phyloP scores from a whole-genome alignment of 2,888 invertebrate genomes.

The Melipona beecheii region DNA sequence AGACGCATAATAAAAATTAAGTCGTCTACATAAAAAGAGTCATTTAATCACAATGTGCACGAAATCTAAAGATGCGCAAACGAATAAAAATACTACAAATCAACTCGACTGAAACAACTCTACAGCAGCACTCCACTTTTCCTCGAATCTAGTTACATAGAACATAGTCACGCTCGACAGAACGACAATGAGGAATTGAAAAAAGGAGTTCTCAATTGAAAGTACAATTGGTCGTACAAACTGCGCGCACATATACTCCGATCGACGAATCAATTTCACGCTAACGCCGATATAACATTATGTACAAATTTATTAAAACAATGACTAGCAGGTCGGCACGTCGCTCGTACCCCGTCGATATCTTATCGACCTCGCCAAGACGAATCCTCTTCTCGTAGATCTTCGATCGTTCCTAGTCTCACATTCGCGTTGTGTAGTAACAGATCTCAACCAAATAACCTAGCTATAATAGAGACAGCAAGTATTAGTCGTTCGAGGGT shows the following conservation, averaged over 20 bases:
- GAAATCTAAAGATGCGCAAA: neutral
- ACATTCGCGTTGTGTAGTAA: neutral
- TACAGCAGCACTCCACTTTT: neutral
- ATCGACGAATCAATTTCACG: conserved; percentile 53
- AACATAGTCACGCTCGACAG: neutral
- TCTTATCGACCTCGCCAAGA: conserved; percentile 1
- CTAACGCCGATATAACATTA: conserved; percentile 68
- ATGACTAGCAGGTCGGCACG: conserved; percentile 63
- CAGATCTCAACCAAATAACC: neutral
- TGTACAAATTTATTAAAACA: conserved; percentile 72
- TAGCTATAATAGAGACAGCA: neutral
- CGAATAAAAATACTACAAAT: neutral
- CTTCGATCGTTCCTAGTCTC: neutral
- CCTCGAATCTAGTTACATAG: too few species aligned
- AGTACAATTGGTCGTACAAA: conserved; percentile 37
- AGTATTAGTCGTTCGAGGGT: neutral
- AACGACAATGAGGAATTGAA: conserved; percentile 24
- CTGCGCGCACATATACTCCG: conserved; percentile 35
- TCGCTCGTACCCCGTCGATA: conserved; percentile 18
- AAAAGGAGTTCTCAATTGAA: neutral
- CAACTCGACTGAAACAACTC: neutral
- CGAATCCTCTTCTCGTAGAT: neutral
- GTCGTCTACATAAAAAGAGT: too few species aligned
- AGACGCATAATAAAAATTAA: neutral
- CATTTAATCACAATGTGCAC: neutral